Evolutionary conservation across 2,888 invertebrate species (phyloP), one percentile per base, ranked within the genome.

Genomic region (Agrotis segetum): DNA sequence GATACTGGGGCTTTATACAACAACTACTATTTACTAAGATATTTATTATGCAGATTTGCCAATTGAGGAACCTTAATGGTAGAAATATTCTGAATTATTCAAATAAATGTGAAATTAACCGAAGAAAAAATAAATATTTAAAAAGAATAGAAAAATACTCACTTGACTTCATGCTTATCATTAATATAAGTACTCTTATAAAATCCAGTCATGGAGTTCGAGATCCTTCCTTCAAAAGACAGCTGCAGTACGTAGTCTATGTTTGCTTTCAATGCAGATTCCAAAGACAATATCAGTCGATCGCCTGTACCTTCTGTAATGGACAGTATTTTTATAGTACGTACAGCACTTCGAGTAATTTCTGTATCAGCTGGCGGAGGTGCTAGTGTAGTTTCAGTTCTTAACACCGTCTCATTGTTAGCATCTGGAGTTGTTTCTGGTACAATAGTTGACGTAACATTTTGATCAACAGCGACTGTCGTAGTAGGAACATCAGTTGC

Each of bases 151-250:
- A 11, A 60, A 53, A 68, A 86, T 87, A 91, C 92, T 90, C 85
- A 94, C 96, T 97, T 93, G 78, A 93, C 84, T 93, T 94, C 89
- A 50, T 92, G 89, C 46, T 93, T 86, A 50, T 93, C 95, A 56
- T 96, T 94, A 6, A 88, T 91, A 85, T 98, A 98, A 56, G 96
- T 96, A 82, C 97, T 97, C 85, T 97, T 96, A 87, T 98, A 98
- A 88, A 98, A 97, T 63, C 98, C 98, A 61, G 95, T 96, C 73
- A 97, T 90, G 3, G 97, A 95, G 85, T 97, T 96, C n/a, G 96
- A 96, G 34, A 97, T 96, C 24, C 86, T 89, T 16, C 97, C 97
- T 16, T 90, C 88, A 85, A 97, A 97, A 3, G 96, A 93, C 16
- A 97, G 87, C 82, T 96, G 94, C 34, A 97, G 87, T 0, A 95